These are phyloP conservation scores for Zoanthus gigantus DNA, from an alignment of 92 coral and sea anemone species.

Conservation along the genomic window DNA sequence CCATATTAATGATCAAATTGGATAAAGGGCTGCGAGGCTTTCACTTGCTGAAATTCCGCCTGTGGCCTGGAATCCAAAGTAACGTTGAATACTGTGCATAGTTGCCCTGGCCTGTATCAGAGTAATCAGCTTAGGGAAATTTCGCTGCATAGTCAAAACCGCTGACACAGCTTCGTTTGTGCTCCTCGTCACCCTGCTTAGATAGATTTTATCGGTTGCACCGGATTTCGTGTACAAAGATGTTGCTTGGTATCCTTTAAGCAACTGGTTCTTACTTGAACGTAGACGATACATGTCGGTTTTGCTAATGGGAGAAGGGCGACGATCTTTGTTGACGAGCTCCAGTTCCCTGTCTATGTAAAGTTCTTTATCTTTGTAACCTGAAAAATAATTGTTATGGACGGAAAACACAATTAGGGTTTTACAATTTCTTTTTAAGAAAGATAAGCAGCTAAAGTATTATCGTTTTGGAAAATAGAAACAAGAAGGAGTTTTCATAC, in stretches of 20 bases:
- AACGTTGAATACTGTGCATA: slow-evolving; percentile 30
- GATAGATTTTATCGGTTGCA: slow-evolving; percentile 43
- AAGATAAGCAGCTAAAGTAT: not conserved
- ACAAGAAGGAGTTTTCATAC: no score
- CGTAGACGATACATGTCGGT: slow-evolving; percentile 53
- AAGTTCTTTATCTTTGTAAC: slow-evolving; percentile 63
- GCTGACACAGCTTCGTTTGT: slow-evolving; percentile 53
- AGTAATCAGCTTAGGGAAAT: slow-evolving; percentile 63
- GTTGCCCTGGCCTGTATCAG: slow-evolving; percentile 57
- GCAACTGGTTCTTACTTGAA: slow-evolving; percentile 28
- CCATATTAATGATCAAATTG: not conserved
- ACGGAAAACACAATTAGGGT: not conserved
- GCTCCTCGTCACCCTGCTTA: slow-evolving; percentile 45
- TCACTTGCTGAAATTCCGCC: slow-evolving; percentile 14
- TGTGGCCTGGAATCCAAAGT: slow-evolving; percentile 17
- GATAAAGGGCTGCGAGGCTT: slow-evolving; percentile 3
- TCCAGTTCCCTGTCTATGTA: slow-evolving; percentile 54
- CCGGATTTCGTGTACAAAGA: slow-evolving; percentile 53
- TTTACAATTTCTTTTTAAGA: no score
- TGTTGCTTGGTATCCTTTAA: slow-evolving; percentile 27
- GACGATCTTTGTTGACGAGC: slow-evolving; percentile 53
- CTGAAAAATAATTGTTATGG: slow-evolving; percentile 28
- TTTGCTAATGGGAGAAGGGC: slow-evolving; percentile 12
- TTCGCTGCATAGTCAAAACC: slow-evolving; percentile 38
- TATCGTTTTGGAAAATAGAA: not conserved